Evolutionary conservation across 2,888 invertebrate genomes (phyloP), one percentile per base, ranked within the genome.

Genomic region (Acanthacorydalis orientalis): DNA sequence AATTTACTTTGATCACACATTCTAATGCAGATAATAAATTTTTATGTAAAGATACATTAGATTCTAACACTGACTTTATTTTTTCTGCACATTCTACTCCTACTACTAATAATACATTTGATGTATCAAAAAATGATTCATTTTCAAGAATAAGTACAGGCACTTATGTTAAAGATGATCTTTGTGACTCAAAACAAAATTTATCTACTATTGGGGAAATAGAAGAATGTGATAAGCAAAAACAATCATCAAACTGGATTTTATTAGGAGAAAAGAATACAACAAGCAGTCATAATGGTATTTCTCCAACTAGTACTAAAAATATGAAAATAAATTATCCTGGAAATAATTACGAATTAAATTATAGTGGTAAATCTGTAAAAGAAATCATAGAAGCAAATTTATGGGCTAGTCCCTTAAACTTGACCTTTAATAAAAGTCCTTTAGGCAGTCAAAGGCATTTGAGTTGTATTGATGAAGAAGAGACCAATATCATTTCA

Each of bases 391-490:
- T 59, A 10, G 68, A 70, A 49, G 60, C 62, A 15, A 64, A 67
- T 48, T 54, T 63, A 31, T 70, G 71, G 69, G 63, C 64, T 43
- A 43, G 43, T n/a, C 32, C 46, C 6, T 23, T 23, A 23, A 23
- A 23, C 23, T 23, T 23, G 23, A 23, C 23, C 6, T 23, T 23
- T 23, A 6, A 23, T 23, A 23, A 23, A 23, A 23, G 23, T 15
- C 47, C 47, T 15, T 35, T 44, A 9, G 54, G 65, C 35, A 64
- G 48, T 40, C 52, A 68, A 1, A 67, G 67, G 2, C 67, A 68
- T 2, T 57, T 73, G 12, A 67, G 68, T 40, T 65, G 69, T 1
- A 73, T 73, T 35, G 69, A 70, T 10, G 73, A 74, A 59, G 73
- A 73, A 53, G 53, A 53, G 1, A 48, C 43, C 39, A n/a, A 49